Conservation (phyloP, 2,888 invertebrate species). For the Gasteruption jaculator region DNA sequence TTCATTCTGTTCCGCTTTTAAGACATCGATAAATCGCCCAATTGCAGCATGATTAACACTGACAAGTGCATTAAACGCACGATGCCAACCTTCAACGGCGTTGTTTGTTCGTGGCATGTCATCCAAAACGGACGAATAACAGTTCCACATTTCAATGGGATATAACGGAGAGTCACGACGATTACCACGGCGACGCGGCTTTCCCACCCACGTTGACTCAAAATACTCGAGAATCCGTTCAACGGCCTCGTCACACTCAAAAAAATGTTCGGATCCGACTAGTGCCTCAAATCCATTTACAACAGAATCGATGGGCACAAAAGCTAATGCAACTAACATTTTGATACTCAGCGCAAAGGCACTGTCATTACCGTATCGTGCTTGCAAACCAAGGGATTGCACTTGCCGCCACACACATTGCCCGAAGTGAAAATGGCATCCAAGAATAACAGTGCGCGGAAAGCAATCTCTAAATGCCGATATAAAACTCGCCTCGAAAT, state of each 20-base stretch:
- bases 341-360: neutral
- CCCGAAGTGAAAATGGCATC: constrained; percentile 15
- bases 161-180: neutral
- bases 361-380: constrained; percentile 5
- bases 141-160: constrained; percentile 2
- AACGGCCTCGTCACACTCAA: constrained; percentile 11
- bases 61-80: constrained; percentile 1
- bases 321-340: constrained; percentile 7
- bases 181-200: neutral
- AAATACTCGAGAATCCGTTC: constrained; percentile 8
- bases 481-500: constrained; percentile 9
- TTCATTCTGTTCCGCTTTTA: constrained; percentile 5
- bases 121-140: neutral
- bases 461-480: constrained; percentile 1
- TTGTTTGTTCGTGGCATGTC: constrained; percentile 6
- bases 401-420: constrained; percentile 16
- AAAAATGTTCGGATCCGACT: constrained; percentile 1
- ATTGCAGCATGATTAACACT: constrained; percentile 2
- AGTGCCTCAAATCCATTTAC: constrained; percentile 6
- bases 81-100: constrained; percentile 6
- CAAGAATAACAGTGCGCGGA: constrained; percentile 6
- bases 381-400: too few relatives aligned
- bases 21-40: neutral
- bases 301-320: constrained; percentile 9
- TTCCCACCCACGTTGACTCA: constrained; percentile 3